Evolutionary conservation across 2,113 vertebrate genomes (phyloP).

Genomic region (Corydoras sp.): DNA sequence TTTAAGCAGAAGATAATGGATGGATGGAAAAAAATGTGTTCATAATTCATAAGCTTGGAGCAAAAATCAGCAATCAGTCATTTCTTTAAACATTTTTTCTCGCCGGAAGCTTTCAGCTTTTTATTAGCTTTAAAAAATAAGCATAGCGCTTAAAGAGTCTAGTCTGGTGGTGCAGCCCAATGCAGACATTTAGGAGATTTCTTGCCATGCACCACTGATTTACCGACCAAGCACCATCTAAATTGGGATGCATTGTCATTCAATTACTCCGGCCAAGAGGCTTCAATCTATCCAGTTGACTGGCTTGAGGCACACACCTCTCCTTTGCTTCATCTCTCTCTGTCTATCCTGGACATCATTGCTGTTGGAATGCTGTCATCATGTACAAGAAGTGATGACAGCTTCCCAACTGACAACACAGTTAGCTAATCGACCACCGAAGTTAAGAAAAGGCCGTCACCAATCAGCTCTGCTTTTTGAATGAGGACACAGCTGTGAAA

Average conservation of each 20-base stretch:
- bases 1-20: too few species aligned
- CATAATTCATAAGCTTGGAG: too few species aligned
- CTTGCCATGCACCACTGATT: conserved; percentile 15
- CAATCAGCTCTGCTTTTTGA: neutral
- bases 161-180: conserved; percentile 10
- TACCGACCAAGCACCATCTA: conserved; percentile 4
- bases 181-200: conserved; percentile 2
- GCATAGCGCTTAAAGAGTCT: neutral
- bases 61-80: too few species aligned
- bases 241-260: conserved; percentile 26
- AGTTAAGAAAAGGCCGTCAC: conserved; percentile 8
- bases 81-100: too few species aligned
- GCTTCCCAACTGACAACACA: conserved; percentile 14
- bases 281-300: conserved; percentile 7
- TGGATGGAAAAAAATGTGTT: too few species aligned
- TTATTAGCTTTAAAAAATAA: neutral
- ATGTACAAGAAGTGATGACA: conserved; percentile 1
- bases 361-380: conserved; percentile 4
- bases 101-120: too few species aligned
- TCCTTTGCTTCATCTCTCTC: neutral
- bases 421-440: conserved; percentile 11
- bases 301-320: neutral
- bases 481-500: neutral
- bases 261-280: conserved; percentile 28
- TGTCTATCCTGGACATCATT: neutral